phyloP scores from a whole-genome alignment of 2,797 vertebrate species.

The Melanotaenia trifasciata region DNA sequence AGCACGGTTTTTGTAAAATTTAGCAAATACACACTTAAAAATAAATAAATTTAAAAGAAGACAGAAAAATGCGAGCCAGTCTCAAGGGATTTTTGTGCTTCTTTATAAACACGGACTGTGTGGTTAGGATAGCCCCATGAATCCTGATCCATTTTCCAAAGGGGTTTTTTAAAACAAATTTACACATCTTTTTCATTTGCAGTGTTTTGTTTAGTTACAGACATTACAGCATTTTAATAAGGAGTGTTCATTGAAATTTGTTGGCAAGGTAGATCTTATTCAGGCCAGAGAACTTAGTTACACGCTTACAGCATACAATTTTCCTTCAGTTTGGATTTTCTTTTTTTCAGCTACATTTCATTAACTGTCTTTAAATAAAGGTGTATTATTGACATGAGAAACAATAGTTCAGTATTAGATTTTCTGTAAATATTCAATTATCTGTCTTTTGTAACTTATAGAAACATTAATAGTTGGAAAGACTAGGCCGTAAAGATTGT shows the following conservation, averaged over 20 bases:
- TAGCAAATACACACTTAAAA: neutral
- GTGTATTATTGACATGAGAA: neutral
- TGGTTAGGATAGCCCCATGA: too few species aligned
- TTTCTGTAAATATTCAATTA: neutral
- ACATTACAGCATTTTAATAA: neutral
- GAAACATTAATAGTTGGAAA: neutral
- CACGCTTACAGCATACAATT: too few species aligned
- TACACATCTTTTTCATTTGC: too few species aligned
- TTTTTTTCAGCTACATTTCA: constrained; percentile 3
- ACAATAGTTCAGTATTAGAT: neutral
- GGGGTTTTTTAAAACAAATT: too few species aligned
- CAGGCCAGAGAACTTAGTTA: neutral
- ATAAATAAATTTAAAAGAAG: neutral
- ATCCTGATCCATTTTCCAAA: too few species aligned
- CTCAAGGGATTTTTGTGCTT: too few species aligned
- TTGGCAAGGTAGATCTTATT: neutral
- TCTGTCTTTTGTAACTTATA: neutral
- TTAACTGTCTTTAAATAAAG: neutral
- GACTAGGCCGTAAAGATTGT: constrained; percentile 3
- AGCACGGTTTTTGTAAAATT: neutral
- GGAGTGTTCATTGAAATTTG: neutral
- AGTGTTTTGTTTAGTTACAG: too few species aligned
- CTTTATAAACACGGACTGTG: too few species aligned
- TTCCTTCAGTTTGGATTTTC: neutral
- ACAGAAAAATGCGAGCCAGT: neutral